Evolutionary conservation across 2,797 vertebrate species (phyloP).

Genomic region (Galaxias olidus): DNA sequence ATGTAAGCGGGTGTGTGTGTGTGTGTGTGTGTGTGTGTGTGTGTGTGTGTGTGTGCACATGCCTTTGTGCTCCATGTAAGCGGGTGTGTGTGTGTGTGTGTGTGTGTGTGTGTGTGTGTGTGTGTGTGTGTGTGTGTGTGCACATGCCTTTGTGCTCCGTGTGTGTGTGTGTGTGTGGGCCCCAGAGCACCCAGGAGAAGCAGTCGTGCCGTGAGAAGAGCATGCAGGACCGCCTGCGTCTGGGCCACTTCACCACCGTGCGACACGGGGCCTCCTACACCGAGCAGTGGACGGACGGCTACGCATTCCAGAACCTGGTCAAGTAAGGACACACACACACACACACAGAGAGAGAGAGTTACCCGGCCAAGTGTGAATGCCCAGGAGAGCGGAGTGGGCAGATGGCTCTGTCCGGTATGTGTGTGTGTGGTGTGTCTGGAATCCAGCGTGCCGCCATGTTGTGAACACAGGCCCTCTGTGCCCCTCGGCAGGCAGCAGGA

Average conservation of each 20-base stretch:
- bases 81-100: background rate
- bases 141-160: constrained; percentile 1
- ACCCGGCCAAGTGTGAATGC: too few species aligned
- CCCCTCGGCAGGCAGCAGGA: constrained; percentile 88
- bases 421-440: background rate
- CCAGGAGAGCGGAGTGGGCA: too few species aligned
- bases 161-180: background rate
- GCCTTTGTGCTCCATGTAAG: background rate
- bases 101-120: background rate
- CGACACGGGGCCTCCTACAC: constrained; percentile 98
- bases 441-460: background rate
- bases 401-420: too few species aligned
- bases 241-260: constrained; percentile 98
- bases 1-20: background rate
- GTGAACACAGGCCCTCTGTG: background rate
- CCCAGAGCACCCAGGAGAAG: constrained; percentile 90
- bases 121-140: background rate
- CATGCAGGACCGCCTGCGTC: constrained; percentile 97
- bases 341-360: background rate
- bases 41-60: background rate
- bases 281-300: constrained; percentile 99
- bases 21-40: background rate
- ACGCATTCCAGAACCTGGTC: constrained; percentile 99
- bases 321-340: constrained; percentile 80
- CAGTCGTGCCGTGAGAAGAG: constrained; percentile 98